Conservation (phyloP, 2,797 vertebrate genomes). For the Poeciliopsis gracilis region DNA sequence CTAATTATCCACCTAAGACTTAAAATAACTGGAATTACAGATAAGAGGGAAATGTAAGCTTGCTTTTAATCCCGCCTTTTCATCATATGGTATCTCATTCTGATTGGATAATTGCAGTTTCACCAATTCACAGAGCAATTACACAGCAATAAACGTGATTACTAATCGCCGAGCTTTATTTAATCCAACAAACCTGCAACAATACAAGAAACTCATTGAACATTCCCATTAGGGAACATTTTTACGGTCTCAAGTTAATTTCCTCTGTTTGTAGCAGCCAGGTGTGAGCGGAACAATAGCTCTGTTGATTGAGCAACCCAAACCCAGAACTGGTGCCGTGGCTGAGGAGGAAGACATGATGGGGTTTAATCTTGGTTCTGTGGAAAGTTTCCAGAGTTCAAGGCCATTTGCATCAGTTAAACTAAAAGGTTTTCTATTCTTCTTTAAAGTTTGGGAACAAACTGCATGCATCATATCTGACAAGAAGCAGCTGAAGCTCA, state of each 20-base stretch:
- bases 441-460: background rate
- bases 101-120: slow-evolving; percentile 55
- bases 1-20: background rate
- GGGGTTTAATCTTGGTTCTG: slow-evolving; percentile 34
- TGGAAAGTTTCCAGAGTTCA: background rate
- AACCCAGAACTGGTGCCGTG: slow-evolving; percentile 21
- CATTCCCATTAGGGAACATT: slow-evolving; percentile 35
- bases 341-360: slow-evolving; percentile 37
- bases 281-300: slow-evolving; percentile 59
- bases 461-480: background rate
- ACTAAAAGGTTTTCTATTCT: background rate
- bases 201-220: slow-evolving; percentile 54
- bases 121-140: slow-evolving; percentile 51
- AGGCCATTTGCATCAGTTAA: background rate
- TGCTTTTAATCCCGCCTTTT: slow-evolving; percentile 12
- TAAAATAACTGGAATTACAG: background rate
- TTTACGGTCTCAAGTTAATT: slow-evolving; percentile 40
- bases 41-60: background rate
- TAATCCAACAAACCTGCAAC: slow-evolving; percentile 65
- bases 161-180: slow-evolving; percentile 58
- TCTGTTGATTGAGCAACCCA: slow-evolving; percentile 50
- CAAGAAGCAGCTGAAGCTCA: background rate
- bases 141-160: slow-evolving; percentile 48
- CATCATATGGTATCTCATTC: slow-evolving; percentile 43
- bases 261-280: slow-evolving; percentile 54